Evolutionary conservation across 2,797 vertebrate species (phyloP), one percentile per base, ranked within the genome.

Genomic region (Pterois miles): DNA sequence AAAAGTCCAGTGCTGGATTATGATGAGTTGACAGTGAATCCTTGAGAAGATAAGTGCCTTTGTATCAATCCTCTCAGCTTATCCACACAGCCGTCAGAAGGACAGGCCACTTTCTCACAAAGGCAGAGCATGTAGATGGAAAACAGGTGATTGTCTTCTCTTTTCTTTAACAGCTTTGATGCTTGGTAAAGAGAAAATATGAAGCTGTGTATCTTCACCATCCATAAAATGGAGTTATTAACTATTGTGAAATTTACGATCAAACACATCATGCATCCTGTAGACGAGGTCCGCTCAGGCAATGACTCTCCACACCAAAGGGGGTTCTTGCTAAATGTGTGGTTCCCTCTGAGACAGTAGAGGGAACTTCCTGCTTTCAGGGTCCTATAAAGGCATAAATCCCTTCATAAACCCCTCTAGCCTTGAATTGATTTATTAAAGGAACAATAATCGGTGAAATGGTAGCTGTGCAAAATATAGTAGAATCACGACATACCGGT

Each of bases 1-100:
- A 23, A 68, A 80, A 75, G 86, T 88, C 87, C 80, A 88, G 27
- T 25, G 59, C 38, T 36, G 63, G 76, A 88, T 92, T 88, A 90
- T 81, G 59, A 74, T 63, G 65, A 83, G 78, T 78, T 79, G 82
- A 87, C 58, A 65, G 58, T 54, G 23, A 72, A 84, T 86, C 71
- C 80, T 73, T 83, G 63, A 78, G 57, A 63, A 76, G 77, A 87
- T 80, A 84, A 78, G 76, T 72, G 66, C 83, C 66, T 87, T 58
- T 62, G 58, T 80, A 65, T 70, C 54, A 84, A 78, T 78, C 34
- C 56, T 75, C 69, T 74, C 43, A 56, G 71, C 59, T 83, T 53
- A 76, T 69, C 63, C 72, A 22, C 23, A 20, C 53, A 53, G 71
- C n/a, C 58, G 20, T 81, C 53, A 23, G 22, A 8, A 43, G 33